phyloP scores from a whole-genome alignment of 1,140 invertebrate genomes.

The Drosophila insularis region DNA sequence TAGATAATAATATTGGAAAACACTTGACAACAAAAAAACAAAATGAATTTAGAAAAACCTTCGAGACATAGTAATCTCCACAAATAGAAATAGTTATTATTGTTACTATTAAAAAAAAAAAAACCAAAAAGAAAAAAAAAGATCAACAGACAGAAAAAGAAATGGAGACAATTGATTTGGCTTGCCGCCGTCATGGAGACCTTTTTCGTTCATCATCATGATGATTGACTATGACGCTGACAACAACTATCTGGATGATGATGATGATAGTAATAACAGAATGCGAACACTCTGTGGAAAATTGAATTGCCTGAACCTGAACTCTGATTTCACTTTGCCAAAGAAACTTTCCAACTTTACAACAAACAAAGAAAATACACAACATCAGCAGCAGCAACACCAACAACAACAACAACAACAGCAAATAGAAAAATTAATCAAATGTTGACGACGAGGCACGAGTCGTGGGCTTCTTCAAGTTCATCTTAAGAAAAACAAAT shows the following conservation, averaged over 20 bases:
- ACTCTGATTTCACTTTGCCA: conserved; percentile 70
- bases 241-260: background rate
- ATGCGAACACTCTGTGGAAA: conserved; percentile 68
- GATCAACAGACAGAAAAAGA: conserved; percentile 32
- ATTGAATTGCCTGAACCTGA: conserved; percentile 62
- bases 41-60: conserved; percentile 33
- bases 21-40: conserved; percentile 27
- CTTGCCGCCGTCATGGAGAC: conserved; percentile 61
- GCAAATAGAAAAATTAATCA: conserved; percentile 69
- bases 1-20: conserved; percentile 12
- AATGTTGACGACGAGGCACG: conserved; percentile 65
- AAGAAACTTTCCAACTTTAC: conserved; percentile 55
- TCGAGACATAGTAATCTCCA: conserved; percentile 12
- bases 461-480: conserved; percentile 63
- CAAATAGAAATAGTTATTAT: conserved; percentile 53
- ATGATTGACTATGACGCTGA: conserved; percentile 4
- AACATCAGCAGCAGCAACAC: conserved; percentile 16
- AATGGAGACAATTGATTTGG: conserved; percentile 70
- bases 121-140: background rate
- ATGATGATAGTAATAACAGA: conserved; percentile 44
- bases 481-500: conserved; percentile 46
- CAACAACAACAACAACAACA: conserved; percentile 19
- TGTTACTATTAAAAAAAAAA: conserved; percentile 67
- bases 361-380: conserved; percentile 24
- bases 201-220: conserved; percentile 52